Evolutionary conservation across 2,113 vertebrate genomes (phyloP).

Genomic region (Spheniscus mendiculus): DNA sequence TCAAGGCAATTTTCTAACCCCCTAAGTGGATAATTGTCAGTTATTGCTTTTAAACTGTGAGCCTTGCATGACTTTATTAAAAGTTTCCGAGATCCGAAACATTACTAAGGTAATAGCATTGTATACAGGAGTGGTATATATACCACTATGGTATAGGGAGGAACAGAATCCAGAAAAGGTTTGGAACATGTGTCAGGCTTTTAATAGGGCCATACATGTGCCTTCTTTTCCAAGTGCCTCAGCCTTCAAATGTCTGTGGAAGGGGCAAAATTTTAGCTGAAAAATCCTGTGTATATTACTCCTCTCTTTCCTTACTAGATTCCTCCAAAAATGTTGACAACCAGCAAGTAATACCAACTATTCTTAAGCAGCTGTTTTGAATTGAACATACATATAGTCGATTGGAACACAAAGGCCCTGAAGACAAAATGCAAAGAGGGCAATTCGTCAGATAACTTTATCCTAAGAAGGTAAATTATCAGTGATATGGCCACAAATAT

Average conservation of each 20-base stretch:
- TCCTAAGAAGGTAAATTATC: not conserved
- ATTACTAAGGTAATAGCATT: not conserved
- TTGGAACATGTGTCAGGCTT: not conserved
- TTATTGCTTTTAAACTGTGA: conserved; percentile 67
- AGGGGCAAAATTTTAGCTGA: not conserved
- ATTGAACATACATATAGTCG: accelerated
- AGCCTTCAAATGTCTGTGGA: not conserved
- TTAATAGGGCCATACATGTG: accelerated
- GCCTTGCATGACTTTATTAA: conserved; percentile 45
- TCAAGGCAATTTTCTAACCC: conserved; percentile 66
- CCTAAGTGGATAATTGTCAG: conserved; percentile 75
- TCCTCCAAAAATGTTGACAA: not conserved
- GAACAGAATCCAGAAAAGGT: not conserved
- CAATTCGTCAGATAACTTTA: not conserved
- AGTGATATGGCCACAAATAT: not conserved
- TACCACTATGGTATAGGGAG: accelerated
- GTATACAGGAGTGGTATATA: not conserved
- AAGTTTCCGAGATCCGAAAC: conserved; percentile 51
- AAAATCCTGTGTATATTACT: not conserved
- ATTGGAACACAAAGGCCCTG: not conserved
- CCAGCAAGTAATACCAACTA: not conserved
- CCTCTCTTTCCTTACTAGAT: not conserved
- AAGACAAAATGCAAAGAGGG: not conserved
- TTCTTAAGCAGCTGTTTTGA: not conserved
- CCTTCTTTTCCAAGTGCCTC: not conserved